A percentile compares a stretch with the other conserved stretches of the same genome.
Evolutionary conservation across 2,888 invertebrate species (phyloP).

Genomic region (Formica aserva): DNA sequence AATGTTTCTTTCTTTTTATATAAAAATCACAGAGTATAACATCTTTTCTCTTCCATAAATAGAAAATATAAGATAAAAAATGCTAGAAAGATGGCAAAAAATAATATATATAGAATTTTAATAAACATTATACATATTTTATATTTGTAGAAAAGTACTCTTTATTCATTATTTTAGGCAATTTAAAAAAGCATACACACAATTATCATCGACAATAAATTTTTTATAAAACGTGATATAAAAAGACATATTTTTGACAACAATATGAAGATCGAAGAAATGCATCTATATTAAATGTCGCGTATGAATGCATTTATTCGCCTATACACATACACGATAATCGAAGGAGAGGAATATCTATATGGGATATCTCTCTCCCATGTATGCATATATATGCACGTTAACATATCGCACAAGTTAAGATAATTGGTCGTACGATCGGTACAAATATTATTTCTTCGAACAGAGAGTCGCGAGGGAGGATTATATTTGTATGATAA

Average conservation of each 20-base stretch:
- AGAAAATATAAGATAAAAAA: background rate
- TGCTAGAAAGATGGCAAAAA: background rate
- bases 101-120: slow-evolving; percentile 8
- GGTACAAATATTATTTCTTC: slow-evolving; percentile 74
- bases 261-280: background rate
- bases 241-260: slow-evolving; percentile 3
- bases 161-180: background rate
- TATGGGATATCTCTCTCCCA: background rate
- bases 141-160: background rate
- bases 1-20: background rate
- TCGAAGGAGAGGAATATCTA: slow-evolving; percentile 11
- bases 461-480: slow-evolving; percentile 59
- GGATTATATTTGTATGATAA: slow-evolving; percentile 78
- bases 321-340: background rate
- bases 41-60: background rate
- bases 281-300: slow-evolving; percentile 1
- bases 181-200: background rate
- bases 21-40: background rate
- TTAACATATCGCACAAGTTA: slow-evolving; percentile 70
- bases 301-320: slow-evolving; percentile 14
- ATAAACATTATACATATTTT: background rate
- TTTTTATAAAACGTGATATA: background rate
- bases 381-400: slow-evolving; percentile 39
- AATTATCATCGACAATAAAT: background rate
- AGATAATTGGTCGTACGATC: slow-evolving; percentile 75